phyloP scores from a whole-genome alignment of 2,113 vertebrate genomes.

The Zapornia atra region DNA sequence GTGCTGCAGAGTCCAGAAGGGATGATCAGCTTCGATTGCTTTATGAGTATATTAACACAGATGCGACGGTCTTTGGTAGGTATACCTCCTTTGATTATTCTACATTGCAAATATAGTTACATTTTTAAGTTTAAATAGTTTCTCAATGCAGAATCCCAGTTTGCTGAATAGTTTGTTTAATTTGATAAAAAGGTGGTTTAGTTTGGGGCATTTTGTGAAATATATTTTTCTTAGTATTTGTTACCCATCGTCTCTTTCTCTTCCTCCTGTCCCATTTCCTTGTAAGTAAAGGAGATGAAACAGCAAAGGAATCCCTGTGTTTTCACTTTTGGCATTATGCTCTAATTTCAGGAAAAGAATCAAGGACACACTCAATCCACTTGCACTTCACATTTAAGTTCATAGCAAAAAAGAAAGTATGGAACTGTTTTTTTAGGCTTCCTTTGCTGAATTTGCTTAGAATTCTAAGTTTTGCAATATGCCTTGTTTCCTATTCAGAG shows the following conservation, averaged over 20 bases:
- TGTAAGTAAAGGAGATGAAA: background rate
- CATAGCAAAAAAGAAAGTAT: background rate
- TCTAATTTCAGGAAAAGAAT: background rate
- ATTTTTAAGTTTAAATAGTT: background rate
- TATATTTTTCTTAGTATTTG: background rate
- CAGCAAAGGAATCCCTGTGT: background rate
- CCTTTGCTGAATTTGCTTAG: background rate
- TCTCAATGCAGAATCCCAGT: background rate
- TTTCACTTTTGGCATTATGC: background rate
- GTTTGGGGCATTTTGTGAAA: background rate
- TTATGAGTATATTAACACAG: slow-evolving; percentile 95
- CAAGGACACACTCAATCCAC: background rate
- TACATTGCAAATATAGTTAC: background rate
- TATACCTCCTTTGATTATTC: background rate
- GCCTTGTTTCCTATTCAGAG: background rate
- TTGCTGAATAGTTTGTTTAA: background rate
- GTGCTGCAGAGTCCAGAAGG: slow-evolving; percentile 84
- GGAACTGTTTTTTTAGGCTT: background rate
- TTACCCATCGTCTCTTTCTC: background rate
- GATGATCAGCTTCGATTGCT: slow-evolving; percentile 95
- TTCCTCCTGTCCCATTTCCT: background rate
- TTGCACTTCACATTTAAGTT: background rate
- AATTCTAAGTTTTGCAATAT: background rate
- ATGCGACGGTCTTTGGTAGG: slow-evolving; percentile 97
- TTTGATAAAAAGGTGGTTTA: rapidly evolving